These are phyloP conservation scores for Eupeodes luniger DNA, from an alignment of 2,888 invertebrate species.

Conservation along the genomic window DNA sequence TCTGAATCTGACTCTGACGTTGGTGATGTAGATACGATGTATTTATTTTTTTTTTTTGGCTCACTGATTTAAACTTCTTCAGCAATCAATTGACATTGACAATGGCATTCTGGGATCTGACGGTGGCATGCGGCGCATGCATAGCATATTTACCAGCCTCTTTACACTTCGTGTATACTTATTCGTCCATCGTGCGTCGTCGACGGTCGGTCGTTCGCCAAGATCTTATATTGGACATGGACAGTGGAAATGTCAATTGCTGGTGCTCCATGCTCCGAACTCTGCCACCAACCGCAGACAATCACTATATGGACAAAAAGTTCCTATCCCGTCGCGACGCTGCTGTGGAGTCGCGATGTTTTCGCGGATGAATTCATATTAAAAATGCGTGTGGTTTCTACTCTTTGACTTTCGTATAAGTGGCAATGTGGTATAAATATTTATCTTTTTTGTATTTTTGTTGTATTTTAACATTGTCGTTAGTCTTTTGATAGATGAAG, in stretches of 20 bases:
- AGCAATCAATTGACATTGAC: slow-evolving; percentile 45
- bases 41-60: slow-evolving; percentile 1
- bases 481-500: not conserved
- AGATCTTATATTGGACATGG: slow-evolving; percentile 6
- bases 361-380: slow-evolving; percentile 43
- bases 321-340: not conserved
- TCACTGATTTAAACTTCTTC: slow-evolving; percentile 42
- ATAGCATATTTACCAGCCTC: slow-evolving; percentile 38
- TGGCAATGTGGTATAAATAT: slow-evolving; percentile 37
- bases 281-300: not conserved
- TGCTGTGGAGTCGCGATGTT: not conserved
- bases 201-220: too few species aligned
- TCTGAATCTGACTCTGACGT: not conserved
- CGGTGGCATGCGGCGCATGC: slow-evolving; percentile 37
- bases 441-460: not conserved
- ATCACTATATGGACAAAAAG: not conserved
- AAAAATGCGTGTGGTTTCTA: slow-evolving; percentile 32
- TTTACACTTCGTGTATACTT: slow-evolving; percentile 7
- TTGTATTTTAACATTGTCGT: not conserved
- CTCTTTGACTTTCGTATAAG: not conserved
- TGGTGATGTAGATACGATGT: not conserved
- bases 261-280: not conserved
- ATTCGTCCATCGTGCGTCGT: not conserved
- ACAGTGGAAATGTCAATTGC: slow-evolving; percentile 36
- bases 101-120: slow-evolving; percentile 47